Base-by-base conservation (phyloP, 2,113 vertebrate genomes). In the Megaceryle torquata region DNA sequence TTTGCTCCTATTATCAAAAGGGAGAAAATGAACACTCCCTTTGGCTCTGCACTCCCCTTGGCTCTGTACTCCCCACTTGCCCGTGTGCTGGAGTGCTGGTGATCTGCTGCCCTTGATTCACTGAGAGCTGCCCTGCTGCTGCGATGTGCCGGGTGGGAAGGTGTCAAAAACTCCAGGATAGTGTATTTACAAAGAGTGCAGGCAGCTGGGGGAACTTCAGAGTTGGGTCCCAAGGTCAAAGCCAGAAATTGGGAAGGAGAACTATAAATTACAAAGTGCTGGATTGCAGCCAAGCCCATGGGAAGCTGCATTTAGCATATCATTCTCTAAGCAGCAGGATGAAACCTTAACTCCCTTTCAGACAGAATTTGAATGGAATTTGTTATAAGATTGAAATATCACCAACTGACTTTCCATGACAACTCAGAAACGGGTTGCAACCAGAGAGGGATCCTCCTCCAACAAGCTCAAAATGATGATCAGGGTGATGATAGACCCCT, bases 271-370 rank as follows among this genome's bases (percentile, higher is more conserved):
- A 97, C 96, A 97, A 96, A 97, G 97, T 51, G 5, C 96, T 98
- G 97, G 98, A 97, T 71, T 86, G 89, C 94, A 93, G 97, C 98
- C 98, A 98, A 97, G 96, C 95, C 96, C 95, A 90, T 83, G 88
- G 95, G 96, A 92, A 97, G 96, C 96, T 96, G 95, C 96, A 91
- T 97, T 98, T 97, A 97, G 96, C 97, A 92, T 98, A 93, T 87
- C 89, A 96, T 97, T 97, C 94, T 94, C 93, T 69, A 53, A 95
- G 95, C 96, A 83, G 96, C 96, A 48, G 86, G 91, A 93, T 68
- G 93, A 97, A 97, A 96, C 91, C 96, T 97, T 92, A 96, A 91
- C 85, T 97, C 96, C 93, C 91, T 97, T 97, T 93, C 96, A 83
- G 51, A 87, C 7, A 44, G 85, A 96, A 96, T 98, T 82, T 96